These are phyloP conservation scores for Iphiclides podalirius DNA, from an alignment of 2,888 invertebrate genomes.

Conservation along the genomic window DNA sequence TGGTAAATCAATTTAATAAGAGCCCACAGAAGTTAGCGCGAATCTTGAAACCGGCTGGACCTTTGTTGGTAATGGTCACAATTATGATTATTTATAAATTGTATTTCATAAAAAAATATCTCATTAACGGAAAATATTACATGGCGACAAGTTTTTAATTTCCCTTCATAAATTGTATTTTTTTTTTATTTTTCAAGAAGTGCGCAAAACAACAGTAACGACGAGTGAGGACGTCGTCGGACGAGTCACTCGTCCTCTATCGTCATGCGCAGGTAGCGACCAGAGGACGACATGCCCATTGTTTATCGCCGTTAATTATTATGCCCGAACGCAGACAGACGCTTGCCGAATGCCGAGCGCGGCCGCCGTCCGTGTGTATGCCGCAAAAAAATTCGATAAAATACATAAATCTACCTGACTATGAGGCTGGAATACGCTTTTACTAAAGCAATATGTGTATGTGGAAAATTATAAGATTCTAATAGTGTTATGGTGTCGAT, in stretches of 20 bases:
- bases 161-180: no score
- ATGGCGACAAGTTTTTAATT: no score
- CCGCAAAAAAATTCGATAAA: slow-evolving; percentile 59
- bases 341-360: slow-evolving; percentile 47
- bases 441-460: slow-evolving; percentile 12
- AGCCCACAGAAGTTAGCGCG: neutral
- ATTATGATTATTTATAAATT: no score
- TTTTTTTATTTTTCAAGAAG: slow-evolving; percentile 29
- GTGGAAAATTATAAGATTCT: neutral
- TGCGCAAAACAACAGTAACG: slow-evolving; percentile 48
- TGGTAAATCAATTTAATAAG: neutral
- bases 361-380: slow-evolving; percentile 39
- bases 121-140: no score
- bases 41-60: neutral
- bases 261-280: slow-evolving; percentile 75
- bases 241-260: slow-evolving; percentile 70
- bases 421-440: slow-evolving; percentile 37
- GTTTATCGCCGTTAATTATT: slow-evolving; percentile 78
- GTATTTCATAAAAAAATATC: no score
- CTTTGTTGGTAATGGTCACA: no score
- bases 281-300: slow-evolving; percentile 75
- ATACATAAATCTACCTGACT: slow-evolving; percentile 52
- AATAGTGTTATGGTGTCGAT: neutral
- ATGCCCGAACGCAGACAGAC: slow-evolving; percentile 66
- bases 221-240: slow-evolving; percentile 67